These are phyloP conservation scores for Poicephalus meyeri DNA, from an alignment of 2,113 vertebrate genomes.

Conservation along the genomic window DNA sequence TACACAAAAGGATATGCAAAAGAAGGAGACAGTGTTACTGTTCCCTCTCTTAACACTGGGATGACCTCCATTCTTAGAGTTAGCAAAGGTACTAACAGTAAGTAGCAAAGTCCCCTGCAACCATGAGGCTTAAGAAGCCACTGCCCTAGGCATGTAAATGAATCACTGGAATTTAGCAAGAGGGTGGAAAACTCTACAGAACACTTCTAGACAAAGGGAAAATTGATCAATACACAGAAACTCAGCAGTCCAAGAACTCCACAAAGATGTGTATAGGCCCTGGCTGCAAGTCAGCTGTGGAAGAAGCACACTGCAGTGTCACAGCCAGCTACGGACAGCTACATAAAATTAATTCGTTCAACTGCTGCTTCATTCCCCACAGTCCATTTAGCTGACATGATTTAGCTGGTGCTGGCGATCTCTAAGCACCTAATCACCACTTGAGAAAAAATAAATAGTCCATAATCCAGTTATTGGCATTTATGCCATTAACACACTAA, in stretches of 20 bases:
- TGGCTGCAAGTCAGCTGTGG: constrained; percentile 30
- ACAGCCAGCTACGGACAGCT: constrained; percentile 41
- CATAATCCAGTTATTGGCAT: not conserved
- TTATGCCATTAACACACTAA: not conserved
- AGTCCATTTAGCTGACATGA: too few species aligned
- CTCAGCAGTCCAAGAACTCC: not conserved
- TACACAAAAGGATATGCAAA: not conserved
- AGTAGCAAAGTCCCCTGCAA: not conserved
- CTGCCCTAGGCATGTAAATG: not conserved
- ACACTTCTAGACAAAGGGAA: not conserved
- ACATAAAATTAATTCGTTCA: not conserved
- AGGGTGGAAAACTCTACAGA: not conserved
- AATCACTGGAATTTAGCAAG: not conserved
- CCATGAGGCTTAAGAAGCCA: not conserved
- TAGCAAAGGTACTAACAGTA: not conserved
- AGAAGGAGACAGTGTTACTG: not conserved
- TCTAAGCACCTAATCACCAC: not conserved
- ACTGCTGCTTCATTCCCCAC: too few species aligned
- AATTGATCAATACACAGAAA: not conserved
- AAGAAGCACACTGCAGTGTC: not conserved
- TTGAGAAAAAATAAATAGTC: not conserved
- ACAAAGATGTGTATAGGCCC: not conserved
- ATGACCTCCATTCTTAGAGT: not conserved
- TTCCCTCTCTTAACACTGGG: not conserved
- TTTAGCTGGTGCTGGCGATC: not conserved